Base-by-base conservation (phyloP, 2,113 vertebrate species). In the Pteropus alecto region DNA sequence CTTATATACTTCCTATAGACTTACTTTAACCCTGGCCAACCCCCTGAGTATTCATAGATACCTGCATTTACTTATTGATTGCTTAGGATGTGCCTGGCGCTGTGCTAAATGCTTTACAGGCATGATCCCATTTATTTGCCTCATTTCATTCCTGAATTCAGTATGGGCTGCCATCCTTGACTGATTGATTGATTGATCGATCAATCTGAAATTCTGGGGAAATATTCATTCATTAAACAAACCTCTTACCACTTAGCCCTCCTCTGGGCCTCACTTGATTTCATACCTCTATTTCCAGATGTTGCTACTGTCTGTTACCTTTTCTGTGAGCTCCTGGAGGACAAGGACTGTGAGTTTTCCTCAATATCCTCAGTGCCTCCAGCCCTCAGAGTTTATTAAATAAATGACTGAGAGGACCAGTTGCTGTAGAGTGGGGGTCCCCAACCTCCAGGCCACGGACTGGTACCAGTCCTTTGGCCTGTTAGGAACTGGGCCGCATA, bases 131-230 rank as follows among this genome's bases (percentile, higher is more conserved):
- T 33, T 63, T 71, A 21, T 22, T 30, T 77, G 21, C 56, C 65
- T 92, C 83, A 70, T 79, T 96, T 95, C 67, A 51, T 93, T 90
- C 60, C 54, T 38, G 21, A 90, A 30, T 65, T 78, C 94, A 48
- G 30, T 84, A 79, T 92, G 46, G 33, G 68, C 56, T 78, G 51
- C 14, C 41, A 70, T 73, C 21, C 51, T 77, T 70, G 43, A 28
- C 8, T 58, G 71, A 65, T 0, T 28, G 33, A 65, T 77, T 70
- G 54, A 71, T 7, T 70, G 51, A 28, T 12, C 51, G 58, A 65
- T 0, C 22, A 21, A 65, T 93, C 79, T 94, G 54, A 87, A 84
- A 84, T 84, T 6, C 43, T 48, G 26, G 61, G 41, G 63, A 46
- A 70, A 67, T 54, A 61, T 0, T 88, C 48, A 82, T 84, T 51